Conservation (phyloP, 2,888 invertebrate genomes). For the Conistra vaccinii region DNA sequence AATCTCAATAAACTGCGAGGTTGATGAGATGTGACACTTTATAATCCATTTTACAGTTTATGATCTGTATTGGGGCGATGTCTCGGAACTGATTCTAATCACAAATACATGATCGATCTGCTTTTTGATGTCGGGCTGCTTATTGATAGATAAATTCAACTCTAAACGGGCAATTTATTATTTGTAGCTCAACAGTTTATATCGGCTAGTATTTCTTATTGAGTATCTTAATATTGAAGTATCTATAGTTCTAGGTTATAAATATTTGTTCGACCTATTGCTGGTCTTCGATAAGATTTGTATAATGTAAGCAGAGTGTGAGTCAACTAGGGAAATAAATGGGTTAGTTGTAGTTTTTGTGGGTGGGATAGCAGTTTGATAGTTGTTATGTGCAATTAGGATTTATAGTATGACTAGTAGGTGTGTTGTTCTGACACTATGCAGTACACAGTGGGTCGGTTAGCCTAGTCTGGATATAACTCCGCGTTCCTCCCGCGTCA, state of each 20-base stretch:
- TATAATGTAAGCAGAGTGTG: conserved; percentile 49
- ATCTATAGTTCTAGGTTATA: conserved; percentile 55
- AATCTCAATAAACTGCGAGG: conserved; percentile 73
- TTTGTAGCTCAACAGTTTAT: conserved; percentile 41
- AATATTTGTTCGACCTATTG: conserved; percentile 58
- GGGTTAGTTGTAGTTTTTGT: conserved; percentile 57
- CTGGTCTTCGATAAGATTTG: conserved; percentile 56
- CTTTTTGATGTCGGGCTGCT: conserved; percentile 46
- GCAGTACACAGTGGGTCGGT: conserved; percentile 20
- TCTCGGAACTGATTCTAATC: conserved; percentile 60
- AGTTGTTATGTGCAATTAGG: conserved; percentile 49
- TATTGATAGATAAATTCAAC: conserved; percentile 50
- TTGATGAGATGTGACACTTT: conserved; percentile 78
- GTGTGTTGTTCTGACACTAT: conserved; percentile 41
- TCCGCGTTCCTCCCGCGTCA: conserved; percentile 51
- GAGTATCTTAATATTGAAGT: conserved; percentile 52
- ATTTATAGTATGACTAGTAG: conserved; percentile 44
- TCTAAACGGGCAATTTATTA: conserved; percentile 47
- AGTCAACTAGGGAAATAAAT: conserved; percentile 54
- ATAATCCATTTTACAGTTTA: conserved; percentile 76
- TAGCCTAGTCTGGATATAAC: conserved; percentile 50
- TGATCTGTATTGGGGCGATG: conserved; percentile 61
- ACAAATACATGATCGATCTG: conserved; percentile 56
- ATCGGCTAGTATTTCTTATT: conserved; percentile 34
- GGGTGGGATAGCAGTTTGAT: conserved; percentile 51